Base-by-base conservation (phyloP, 2,797 vertebrate species). In the Synaphobranchus kaupii region DNA sequence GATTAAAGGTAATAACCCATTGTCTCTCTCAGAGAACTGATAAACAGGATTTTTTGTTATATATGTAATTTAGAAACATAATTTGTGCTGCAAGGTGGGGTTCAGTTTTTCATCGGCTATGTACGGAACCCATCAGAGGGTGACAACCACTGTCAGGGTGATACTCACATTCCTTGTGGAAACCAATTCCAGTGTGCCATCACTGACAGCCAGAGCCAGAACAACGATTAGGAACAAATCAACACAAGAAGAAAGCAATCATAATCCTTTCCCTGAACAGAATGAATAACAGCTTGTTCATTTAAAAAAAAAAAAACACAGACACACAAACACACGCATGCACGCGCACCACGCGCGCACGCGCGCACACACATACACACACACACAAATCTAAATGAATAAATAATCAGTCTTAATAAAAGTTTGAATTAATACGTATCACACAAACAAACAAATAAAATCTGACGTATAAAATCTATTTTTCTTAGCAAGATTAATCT, bases 161-260 rank as follows among this genome's bases (percentile, higher is more conserved):
- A 54, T 54, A 31, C 82, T 54, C 52, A 31, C n/a, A n/a, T 31
- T 56, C 50, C 48, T 31, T 25, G 44, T 48, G 78, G 78, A 81
- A 81, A 81, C 78, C 78, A 81, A 83, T 54, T 83, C 50, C 52
- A 34, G 2, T 17, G 1, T 52, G 52, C 50, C 50, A 54, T 83
- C 17, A n/a, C 78, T 48, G 78, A 76, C 71, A 76, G 47, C 44
- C 78, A 48, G 22, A 81, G 78, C 78, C 78, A 81, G 78, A 25
- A 20, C 78, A 81, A 50, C 47, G 78, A 83, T 86, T 86, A 86
- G 52, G 34, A 80, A 52, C 50, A 86, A 80, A 86, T 78, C 85
- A 80, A 80, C 22, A 76, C 48, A 58, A 86, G 39, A 86, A 78
- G 50, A 78, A 80, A 86, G 71, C 52, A 73, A 60, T 78, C 73